Base-by-base conservation (phyloP, 2,888 invertebrate species). In the Ophraella communa region DNA sequence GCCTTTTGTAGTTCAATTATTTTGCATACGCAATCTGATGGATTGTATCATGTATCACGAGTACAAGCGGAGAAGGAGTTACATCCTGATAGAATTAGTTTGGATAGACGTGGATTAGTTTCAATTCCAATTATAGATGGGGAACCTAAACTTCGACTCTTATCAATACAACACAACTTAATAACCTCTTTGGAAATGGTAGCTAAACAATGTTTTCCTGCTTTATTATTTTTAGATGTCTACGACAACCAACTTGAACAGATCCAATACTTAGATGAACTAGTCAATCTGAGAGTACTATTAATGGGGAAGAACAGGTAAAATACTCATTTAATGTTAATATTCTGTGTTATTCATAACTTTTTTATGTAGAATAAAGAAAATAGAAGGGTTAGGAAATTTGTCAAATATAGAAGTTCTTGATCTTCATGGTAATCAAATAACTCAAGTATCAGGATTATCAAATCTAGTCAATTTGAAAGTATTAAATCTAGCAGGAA, bases 191-290 rank as follows among this genome's bases (percentile, higher is more conserved):
- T 94, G 71, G 87, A 91, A 66, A 89, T 90, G 58, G 76, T 88
- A 84, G 73, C 76, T 72, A 68, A 82, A 71, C 79, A 83, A 62
- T 73, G 79, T 52, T 85, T 94, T 71, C 88, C 88, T 18, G 90
- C 91, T 81, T 85, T 97, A 64, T 95, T 96, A 17, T 96, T 96
- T 81, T 87, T 97, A 64, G 96, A 97, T 83, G 86, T 97, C 62
- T 97, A 96, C 79, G 95, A 96, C 82, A 97, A 97, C 83, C 95
- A 96, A 82, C 89, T 97, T 67, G 96, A 96, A 71, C 90, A 90
- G 78, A 91, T 96, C 66, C 88, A 89, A 62, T 91, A 90, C 61
- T 84, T 97, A 65, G 90, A 91, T 73, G 87, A 89, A 57, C 84
- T 96, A 53, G 88, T 89, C 68, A 92, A 91, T 76, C 84, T 96